phyloP scores from a whole-genome alignment of 2,113 vertebrate species.

The Mesitornis unicolor region DNA sequence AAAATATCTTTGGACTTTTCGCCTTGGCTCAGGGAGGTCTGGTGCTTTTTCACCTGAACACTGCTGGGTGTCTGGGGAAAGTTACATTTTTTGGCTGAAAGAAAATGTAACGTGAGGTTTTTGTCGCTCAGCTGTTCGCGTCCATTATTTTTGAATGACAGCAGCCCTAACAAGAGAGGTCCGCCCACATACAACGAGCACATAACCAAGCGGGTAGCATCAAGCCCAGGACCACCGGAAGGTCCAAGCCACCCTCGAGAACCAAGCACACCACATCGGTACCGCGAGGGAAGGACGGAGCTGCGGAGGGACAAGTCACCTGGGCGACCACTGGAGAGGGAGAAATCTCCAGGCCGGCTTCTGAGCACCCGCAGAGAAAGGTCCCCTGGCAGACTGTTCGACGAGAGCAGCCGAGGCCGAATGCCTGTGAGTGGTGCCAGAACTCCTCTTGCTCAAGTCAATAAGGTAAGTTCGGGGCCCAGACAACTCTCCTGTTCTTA shows the following conservation, averaged over 20 bases:
- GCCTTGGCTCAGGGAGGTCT: neutral
- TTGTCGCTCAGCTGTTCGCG: slow-evolving; percentile 26
- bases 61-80: neutral
- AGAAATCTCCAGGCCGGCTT: slow-evolving; percentile 92
- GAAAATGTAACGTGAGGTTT: neutral
- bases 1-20: neutral
- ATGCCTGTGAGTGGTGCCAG: slow-evolving; percentile 86
- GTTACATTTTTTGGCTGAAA: neutral
- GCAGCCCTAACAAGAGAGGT: slow-evolving; percentile 95
- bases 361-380: slow-evolving; percentile 92
- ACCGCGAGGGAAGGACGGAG: slow-evolving; percentile 92
- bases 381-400: slow-evolving; percentile 89
- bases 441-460: slow-evolving; percentile 93
- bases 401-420: slow-evolving; percentile 85
- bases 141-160: slow-evolving; percentile 63
- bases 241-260: slow-evolving; percentile 88
- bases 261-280: slow-evolving; percentile 95
- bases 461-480: slow-evolving; percentile 81
- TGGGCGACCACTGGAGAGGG: slow-evolving; percentile 89
- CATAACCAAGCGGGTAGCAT: slow-evolving; percentile 93
- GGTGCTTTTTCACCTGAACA: neutral
- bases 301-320: slow-evolving; percentile 96
- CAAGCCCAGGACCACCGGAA: slow-evolving; percentile 87
- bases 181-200: slow-evolving; percentile 98
- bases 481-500: neutral